These are phyloP conservation scores for Cuculus canorus DNA, from an alignment of 2,797 vertebrate species.

Conservation along the genomic window DNA sequence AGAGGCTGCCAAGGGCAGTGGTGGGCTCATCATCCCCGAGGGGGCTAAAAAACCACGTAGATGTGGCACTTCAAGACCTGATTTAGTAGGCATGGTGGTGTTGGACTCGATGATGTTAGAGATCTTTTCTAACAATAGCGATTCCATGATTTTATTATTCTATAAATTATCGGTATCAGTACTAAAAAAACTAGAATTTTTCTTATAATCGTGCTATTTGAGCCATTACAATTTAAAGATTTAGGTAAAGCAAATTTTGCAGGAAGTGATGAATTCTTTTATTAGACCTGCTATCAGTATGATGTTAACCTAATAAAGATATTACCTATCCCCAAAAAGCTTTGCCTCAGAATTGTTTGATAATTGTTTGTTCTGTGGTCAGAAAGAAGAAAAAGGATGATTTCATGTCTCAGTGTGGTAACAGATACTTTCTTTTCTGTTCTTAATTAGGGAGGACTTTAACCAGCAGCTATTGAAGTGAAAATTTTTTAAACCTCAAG, in stretches of 20 bases:
- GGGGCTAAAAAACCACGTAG: no score
- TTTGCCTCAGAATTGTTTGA: neutral
- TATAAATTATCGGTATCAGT: neutral
- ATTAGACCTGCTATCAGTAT: neutral
- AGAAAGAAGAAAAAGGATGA: neutral
- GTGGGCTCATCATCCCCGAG: no score
- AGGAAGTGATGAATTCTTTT: neutral
- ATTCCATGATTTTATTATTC: no score
- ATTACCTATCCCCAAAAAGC: neutral
- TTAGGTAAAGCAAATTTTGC: neutral
- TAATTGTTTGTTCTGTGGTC: neutral
- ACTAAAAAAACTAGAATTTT: neutral
- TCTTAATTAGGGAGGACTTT: constrained; percentile 15
- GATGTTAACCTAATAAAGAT: neutral
- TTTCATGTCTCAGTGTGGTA: neutral
- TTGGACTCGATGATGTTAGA: no score
- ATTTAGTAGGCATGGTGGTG: no score
- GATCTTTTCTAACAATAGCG: no score
- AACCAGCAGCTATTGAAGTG: neutral
- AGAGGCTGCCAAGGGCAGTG: no score
- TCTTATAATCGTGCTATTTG: neutral
- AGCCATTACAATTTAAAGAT: neutral
- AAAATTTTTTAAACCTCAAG: neutral
- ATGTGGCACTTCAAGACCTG: no score
- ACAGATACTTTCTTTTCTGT: neutral